Evolutionary conservation across 2,888 invertebrate species (phyloP), one percentile per base, ranked within the genome.

Genomic region (Fragum fragum): DNA sequence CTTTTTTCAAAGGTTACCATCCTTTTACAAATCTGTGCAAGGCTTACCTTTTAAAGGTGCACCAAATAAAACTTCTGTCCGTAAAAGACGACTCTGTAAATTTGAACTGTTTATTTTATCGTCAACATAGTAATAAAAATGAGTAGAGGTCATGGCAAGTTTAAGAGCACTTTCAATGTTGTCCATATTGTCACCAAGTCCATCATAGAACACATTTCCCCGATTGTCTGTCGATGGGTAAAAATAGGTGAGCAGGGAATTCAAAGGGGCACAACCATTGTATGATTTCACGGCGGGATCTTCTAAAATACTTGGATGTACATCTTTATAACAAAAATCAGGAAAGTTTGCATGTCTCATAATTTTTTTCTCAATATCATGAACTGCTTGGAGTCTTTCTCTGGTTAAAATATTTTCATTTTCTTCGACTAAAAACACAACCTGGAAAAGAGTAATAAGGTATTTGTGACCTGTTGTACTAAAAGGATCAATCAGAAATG

Each of bases 121-220:
- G 80, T 93, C 93, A 18, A 93, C 93, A 79, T 88, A 93, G 78
- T 91, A 93, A 75, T 92, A 93, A 76, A 92, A 92, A 52, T 91
- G 87, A 6, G 90, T 88, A 5, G 91, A 87, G 6, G 87, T 91
- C 91, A 92, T 91, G 28, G 92, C 92, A n/a, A 89, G 81, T 14
- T 81, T 87, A 57, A 93, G 82, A 1, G 92, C 91, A 80, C 90
- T 89, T 47, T 91, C 88, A n/a, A 92, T 84, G 53, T 92, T 87
- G 11, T 87, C 89, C 59, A 92, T 76, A 32, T 90, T 90, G 1
- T 89, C 87, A 6, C 93, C 93, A 3, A 91, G 83, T 0, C 92
- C 92, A 79, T 93, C 93, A 74, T 90, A 93, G 76, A 87, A 87
- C 26, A 91, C 73, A 32, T 81, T 78, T 0, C 90, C 90, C 1